Evolutionary conservation across 2,113 vertebrate species (phyloP).

Genomic region (Rhadina sibilatrix): DNA sequence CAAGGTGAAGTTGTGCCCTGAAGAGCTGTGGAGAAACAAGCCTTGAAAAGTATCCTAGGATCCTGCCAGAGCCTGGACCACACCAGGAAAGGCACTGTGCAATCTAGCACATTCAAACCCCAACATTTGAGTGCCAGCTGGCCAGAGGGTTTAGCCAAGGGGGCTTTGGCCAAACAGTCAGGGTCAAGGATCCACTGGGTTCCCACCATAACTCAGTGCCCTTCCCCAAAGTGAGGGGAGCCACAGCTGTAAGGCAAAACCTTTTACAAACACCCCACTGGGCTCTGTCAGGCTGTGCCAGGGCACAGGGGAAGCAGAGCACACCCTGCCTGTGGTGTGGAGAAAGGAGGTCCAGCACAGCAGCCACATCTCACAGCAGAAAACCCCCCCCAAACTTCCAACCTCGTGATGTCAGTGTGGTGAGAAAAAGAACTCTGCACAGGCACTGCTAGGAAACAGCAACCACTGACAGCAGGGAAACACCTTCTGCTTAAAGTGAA

Average conservation of each 20-base stretch:
- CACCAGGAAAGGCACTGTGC: background rate
- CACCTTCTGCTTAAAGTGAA: rapidly evolving
- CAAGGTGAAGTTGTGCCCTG: background rate
- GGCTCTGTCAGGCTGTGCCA: background rate
- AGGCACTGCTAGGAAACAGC: background rate
- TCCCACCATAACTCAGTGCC: background rate
- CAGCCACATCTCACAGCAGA: background rate
- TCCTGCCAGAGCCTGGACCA: background rate
- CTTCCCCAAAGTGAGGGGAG: background rate
- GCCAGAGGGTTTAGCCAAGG: background rate
- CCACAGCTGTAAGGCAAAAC: background rate
- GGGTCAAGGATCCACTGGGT: background rate
- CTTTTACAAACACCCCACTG: rapidly evolving
- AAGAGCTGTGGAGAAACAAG: background rate
- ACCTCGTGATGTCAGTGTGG: rapidly evolving
- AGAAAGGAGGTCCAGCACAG: background rate
- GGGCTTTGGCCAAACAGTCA: background rate
- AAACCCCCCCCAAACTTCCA: background rate
- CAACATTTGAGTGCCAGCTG: background rate
- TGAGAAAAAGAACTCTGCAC: background rate
- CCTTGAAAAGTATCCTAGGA: background rate
- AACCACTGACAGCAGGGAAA: background rate
- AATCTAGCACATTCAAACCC: background rate
- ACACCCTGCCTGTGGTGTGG: rapidly evolving
- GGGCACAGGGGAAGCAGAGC: background rate